Evolutionary conservation across 2,888 invertebrate species (phyloP).

Genomic region (Trichacis sp.): DNA sequence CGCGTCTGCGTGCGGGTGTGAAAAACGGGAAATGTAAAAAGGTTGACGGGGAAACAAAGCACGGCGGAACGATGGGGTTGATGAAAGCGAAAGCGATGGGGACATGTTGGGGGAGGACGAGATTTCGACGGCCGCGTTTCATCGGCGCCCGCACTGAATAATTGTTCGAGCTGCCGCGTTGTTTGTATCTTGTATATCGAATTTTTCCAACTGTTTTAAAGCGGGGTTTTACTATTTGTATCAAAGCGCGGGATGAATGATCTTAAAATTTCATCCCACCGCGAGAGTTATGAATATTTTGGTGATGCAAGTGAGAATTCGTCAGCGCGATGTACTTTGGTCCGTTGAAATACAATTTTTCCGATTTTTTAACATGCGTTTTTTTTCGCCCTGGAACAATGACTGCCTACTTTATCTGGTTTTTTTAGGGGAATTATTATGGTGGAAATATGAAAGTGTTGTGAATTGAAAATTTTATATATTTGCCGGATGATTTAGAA

Average conservation of each 20-base stretch:
- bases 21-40: too few species aligned
- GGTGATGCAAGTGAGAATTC: not conserved
- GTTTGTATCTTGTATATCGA: not conserved
- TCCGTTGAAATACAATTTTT: constrained; percentile 21
- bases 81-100: not conserved
- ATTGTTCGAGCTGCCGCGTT: not conserved
- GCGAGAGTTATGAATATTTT: constrained; percentile 17
- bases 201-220: constrained; percentile 5
- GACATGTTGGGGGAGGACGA: constrained; percentile 12
- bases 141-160: constrained; percentile 6
- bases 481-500: too few species aligned
- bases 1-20: not conserved
- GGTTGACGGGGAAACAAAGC: too few species aligned
- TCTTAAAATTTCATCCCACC: not conserved
- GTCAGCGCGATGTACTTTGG: constrained; percentile 8
- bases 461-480: too few species aligned
- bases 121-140: not conserved
- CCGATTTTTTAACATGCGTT: constrained; percentile 7
- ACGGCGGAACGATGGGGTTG: not conserved
- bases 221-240: not conserved
- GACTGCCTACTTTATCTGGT: too few species aligned
- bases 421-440: too few species aligned
- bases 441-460: too few species aligned
- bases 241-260: not conserved
- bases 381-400: constrained; percentile 2